Percentiles rank a stretch among this genome's conserved stretches.
Evolutionary conservation across 2,888 invertebrate genomes (phyloP).

Genomic region (Nomada flava): DNA sequence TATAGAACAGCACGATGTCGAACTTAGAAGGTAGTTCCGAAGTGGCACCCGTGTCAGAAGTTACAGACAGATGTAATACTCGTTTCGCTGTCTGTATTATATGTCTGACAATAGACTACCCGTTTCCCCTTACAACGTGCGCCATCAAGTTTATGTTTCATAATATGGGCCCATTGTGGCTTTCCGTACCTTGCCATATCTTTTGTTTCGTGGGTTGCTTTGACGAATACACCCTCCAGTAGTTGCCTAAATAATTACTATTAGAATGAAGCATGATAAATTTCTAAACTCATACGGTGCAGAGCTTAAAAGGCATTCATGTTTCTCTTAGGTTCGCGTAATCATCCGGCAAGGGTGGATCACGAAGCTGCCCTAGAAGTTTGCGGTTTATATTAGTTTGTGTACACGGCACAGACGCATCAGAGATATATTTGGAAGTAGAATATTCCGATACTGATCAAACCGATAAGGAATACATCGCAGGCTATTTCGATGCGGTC

Average conservation of each 20-base stretch:
- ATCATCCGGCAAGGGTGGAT: neutral
- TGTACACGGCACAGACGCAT: neutral
- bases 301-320: neutral
- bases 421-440: neutral
- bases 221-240: neutral
- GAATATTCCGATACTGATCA: constrained; percentile 21
- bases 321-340: neutral
- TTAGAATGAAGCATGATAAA: neutral
- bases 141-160: neutral
- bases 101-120: constrained; percentile 22
- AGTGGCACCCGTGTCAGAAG: neutral
- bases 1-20: neutral
- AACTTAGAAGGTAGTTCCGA: neutral
- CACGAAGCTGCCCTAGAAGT: neutral
- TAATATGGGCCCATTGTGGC: neutral
- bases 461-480: neutral
- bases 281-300: neutral
- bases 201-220: neutral
- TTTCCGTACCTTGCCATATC: neutral
- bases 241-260: neutral
- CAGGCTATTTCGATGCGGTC: constrained; percentile 12
- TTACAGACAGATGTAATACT: constrained; percentile 13
- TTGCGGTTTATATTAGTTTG: constrained; percentile 21
- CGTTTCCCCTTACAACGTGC: neutral
- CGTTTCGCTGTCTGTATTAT: constrained; percentile 3